A percentile compares a stretch with the other conserved stretches of the same genome.
Evolutionary conservation across 35 echinoderm and acorn worm genomes (phyloP).

Genomic region (Amphiura filiformis): DNA sequence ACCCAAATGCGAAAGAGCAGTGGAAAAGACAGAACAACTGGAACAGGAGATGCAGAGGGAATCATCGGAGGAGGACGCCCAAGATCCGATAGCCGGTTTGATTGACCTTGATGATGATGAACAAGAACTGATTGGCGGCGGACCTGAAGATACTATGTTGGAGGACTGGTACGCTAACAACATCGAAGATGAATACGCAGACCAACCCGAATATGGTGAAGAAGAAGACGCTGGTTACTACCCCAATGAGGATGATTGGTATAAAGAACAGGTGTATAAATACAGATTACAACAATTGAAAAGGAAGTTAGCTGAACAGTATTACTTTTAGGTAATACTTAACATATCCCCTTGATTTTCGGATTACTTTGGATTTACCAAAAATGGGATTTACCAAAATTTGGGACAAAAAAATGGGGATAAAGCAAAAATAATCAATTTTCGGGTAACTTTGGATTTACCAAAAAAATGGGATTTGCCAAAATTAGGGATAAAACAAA

Average conservation of each 20-base stretch:
- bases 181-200: background rate
- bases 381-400: too few species aligned
- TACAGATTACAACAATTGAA: background rate
- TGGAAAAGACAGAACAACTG: constrained; percentile 35
- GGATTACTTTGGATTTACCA: too few species aligned
- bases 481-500: too few species aligned
- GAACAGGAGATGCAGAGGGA: constrained; percentile 37
- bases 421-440: too few species aligned
- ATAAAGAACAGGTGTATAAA: background rate
- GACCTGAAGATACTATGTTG: background rate
- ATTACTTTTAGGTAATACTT: background rate
- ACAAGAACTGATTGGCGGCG: background rate
- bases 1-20: constrained; percentile 50
- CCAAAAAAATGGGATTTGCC: too few species aligned
- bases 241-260: background rate
- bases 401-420: too few species aligned
- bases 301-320: background rate
- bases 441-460: too few species aligned
- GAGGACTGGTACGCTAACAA: background rate
- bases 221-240: background rate
- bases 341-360: too few species aligned
- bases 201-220: too few species aligned
- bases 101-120: background rate
- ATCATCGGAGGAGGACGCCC: background rate
- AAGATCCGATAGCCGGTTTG: background rate